phyloP scores from a whole-genome alignment of 2,113 vertebrate species.

The Guaruba guarouba region DNA sequence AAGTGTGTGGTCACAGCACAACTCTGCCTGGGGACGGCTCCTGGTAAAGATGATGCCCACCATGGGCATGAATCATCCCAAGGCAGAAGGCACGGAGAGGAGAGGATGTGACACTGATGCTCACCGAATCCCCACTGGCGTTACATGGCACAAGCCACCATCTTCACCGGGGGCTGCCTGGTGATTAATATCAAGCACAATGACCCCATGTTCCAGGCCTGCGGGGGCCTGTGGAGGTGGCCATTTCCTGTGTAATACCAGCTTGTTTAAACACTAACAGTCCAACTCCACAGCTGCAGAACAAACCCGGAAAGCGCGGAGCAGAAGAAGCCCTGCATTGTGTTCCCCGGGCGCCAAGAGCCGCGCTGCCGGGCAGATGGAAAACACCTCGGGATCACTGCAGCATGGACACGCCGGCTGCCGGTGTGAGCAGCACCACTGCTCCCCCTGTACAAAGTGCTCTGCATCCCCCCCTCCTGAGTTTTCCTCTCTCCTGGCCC shows the following conservation, averaged over 20 bases:
- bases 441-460: background rate
- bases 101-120: background rate
- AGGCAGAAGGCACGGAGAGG: background rate
- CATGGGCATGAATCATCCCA: background rate
- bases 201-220: conserved; percentile 79
- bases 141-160: background rate
- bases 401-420: background rate
- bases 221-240: conserved; percentile 79
- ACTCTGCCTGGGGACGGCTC: background rate
- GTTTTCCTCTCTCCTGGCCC: background rate
- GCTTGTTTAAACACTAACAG: conserved; percentile 83
- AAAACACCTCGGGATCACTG: conserved; percentile 41
- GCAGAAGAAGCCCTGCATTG: conserved; percentile 78
- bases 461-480: background rate
- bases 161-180: conserved; percentile 71
- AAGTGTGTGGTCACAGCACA: background rate
- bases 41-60: accelerated
- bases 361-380: conserved; percentile 66
- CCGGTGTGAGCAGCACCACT: conserved; percentile 37
- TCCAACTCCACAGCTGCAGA: conserved; percentile 80
- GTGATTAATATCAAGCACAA: conserved; percentile 80
- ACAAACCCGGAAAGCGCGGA: conserved; percentile 77
- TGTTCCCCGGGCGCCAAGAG: conserved; percentile 55
- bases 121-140: accelerated
- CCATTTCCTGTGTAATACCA: conserved; percentile 84